A percentile compares a stretch with the other conserved stretches of the same genome.
Evolutionary conservation across 2,888 invertebrate species (phyloP).

Genomic region (Nymphalis polychloros): DNA sequence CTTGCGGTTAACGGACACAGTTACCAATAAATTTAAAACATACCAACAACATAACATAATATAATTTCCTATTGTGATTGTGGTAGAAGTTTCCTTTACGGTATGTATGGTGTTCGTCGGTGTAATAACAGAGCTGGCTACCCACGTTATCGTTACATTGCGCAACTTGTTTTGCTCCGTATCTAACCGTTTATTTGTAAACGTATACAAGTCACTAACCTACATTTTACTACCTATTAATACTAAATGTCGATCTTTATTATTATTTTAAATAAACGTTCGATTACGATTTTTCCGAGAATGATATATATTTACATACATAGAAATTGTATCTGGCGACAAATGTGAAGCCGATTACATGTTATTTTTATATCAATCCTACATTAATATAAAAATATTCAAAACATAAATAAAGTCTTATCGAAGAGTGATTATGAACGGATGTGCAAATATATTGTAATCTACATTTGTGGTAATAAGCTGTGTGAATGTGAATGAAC

Average conservation of each 20-base stretch:
- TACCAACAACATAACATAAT: no score
- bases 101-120: background rate
- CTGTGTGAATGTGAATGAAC: slow-evolving; percentile 67
- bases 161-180: slow-evolving; percentile 39
- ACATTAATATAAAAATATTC: background rate
- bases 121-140: slow-evolving; percentile 12
- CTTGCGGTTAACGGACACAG: no score
- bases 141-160: slow-evolving; percentile 31
- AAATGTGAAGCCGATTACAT: no score
- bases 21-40: no score
- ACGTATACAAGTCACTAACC: slow-evolving; percentile 20
- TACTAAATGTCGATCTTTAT: slow-evolving; percentile 3
- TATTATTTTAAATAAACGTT: background rate
- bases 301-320: background rate
- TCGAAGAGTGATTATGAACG: slow-evolving; percentile 12
- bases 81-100: no score
- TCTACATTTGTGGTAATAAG: slow-evolving; percentile 54
- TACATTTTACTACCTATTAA: slow-evolving; percentile 28
- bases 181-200: slow-evolving; percentile 31
- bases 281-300: background rate
- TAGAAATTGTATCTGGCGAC: no score
- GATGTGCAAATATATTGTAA: slow-evolving; percentile 39
- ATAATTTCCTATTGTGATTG: no score
- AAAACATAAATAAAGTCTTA: slow-evolving; percentile 21
- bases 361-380: background rate